phyloP scores from a whole-genome alignment of 2,797 vertebrate species.

The Esox lucius region DNA sequence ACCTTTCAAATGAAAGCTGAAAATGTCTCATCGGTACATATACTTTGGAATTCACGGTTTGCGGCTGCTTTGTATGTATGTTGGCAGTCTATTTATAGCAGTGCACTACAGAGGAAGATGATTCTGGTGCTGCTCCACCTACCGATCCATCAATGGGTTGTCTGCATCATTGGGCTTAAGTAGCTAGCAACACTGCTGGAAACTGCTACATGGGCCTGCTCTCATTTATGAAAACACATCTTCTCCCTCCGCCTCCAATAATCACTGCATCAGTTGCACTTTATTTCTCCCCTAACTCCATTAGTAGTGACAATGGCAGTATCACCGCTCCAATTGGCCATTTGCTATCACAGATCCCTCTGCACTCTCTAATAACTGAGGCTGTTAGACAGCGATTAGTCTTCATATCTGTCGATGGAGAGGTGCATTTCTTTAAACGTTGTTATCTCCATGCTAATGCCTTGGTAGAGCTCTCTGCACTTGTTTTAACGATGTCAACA shows the following conservation, averaged over 20 bases:
- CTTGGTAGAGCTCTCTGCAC: conserved; percentile 14
- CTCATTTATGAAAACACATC: conserved; percentile 42
- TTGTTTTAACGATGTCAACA: not conserved
- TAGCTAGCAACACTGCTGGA: conserved; percentile 22
- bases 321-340: conserved; percentile 46
- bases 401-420: conserved; percentile 55
- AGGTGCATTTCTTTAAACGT: conserved; percentile 35
- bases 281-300: conserved; percentile 45
- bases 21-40: too few relatives aligned
- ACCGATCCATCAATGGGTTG: not conserved
- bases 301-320: conserved; percentile 48
- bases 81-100: not conserved
- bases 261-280: conserved; percentile 48
- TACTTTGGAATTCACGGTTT: too few relatives aligned
- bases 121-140: not conserved
- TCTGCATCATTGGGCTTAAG: conserved; percentile 32
- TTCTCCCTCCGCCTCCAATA: conserved; percentile 41
- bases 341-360: conserved; percentile 45
- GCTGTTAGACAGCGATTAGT: conserved; percentile 49
- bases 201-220: conserved; percentile 12
- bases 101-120: not conserved
- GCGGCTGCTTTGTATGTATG: not conserved
- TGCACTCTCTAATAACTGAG: conserved; percentile 53
- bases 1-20: too few relatives aligned
- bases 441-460: conserved; percentile 33